Evolutionary conservation across 2,888 invertebrate genomes (phyloP), one percentile per base, ranked within the genome.

Genomic region (Axea sp.): DNA sequence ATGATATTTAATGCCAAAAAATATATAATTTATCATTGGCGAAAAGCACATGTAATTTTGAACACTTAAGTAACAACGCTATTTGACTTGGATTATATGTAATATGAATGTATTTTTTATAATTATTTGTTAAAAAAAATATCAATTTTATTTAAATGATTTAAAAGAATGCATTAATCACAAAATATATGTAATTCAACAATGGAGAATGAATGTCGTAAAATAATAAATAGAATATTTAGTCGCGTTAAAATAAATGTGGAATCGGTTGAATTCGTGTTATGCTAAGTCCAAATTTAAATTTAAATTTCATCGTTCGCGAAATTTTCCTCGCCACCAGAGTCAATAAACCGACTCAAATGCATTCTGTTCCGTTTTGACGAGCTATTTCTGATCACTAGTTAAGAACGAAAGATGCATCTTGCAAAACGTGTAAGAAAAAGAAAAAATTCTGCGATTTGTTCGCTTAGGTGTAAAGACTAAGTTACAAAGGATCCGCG

Each of bases 391-490:
- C 8, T 35, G n/a, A 7, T 14, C 6, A 1, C 6, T 33, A 28
- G 7, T 33, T 14, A 7, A 33, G 14, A 33, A 33, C 14, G 14
- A 6, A 5, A 33, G 14, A 17, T 8, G 8, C 24, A 24, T 24
- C 24, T 24, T 24, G 7, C 7, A 24, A 24, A 24, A 0, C 17
- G n/a, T 17, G 17, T 24, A 24, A 1, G 0, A 12, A 17, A 17
- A 39, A 39, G 1, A 9, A 19, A 39, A 19, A 19, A 11, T 37
- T 9, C 15, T 45, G 26, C 43, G 31, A 47, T 3, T 45, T 28
- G n/a, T 45, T 47, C 31, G 11, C 31, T 47, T 31, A 6, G 1
- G 14, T 31, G 19, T 47, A 31, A 47, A 47, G 47, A 47, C 31
- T 45, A 28, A 24, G 26, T 28, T 15, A 15, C 8, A 6, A 14